Evolutionary conservation across 1,140 invertebrate genomes (phyloP).

Genomic region (Myzus persicae): DNA sequence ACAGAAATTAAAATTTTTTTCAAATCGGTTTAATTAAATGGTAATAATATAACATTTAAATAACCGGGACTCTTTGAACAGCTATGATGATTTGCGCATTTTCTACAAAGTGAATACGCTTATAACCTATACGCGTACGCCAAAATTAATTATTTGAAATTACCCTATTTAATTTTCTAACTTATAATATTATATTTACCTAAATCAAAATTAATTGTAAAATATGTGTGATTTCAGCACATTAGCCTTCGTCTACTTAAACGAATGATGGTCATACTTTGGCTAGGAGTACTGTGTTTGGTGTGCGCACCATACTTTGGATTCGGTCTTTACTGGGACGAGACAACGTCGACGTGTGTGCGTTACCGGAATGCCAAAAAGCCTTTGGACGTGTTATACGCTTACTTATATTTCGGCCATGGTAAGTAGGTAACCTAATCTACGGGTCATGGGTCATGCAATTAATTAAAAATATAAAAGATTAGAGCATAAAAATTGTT

Average conservation of each 20-base stretch:
- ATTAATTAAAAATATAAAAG: not conserved
- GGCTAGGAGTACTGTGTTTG: conserved; percentile 73
- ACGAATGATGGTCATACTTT: conserved; percentile 74
- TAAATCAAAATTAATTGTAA: not conserved
- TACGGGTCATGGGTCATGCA: not conserved
- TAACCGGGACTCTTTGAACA: not conserved
- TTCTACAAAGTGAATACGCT: not conserved
- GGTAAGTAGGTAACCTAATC: conserved; percentile 68
- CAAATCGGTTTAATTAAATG: not conserved
- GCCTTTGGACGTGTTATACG: conserved; percentile 75
- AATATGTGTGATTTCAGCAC: conserved; percentile 69
- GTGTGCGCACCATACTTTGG: conserved; percentile 80
- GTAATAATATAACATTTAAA: not conserved
- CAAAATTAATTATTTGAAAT: too few relatives aligned
- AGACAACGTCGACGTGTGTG: conserved; percentile 67
- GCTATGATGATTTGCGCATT: not conserved
- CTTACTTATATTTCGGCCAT: conserved; percentile 79
- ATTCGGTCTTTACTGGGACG: conserved; percentile 78
- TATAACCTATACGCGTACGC: too few relatives aligned
- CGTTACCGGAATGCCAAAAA: conserved; percentile 76
- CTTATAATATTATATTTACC: not conserved
- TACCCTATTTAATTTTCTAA: not conserved
- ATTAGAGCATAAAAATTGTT: not conserved
- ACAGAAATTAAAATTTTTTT: not conserved
- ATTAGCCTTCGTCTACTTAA: conserved; percentile 81